A percentile compares a stretch with the other conserved stretches of the same genome.
Evolutionary conservation across 2,113 vertebrate species (phyloP).

Genomic region (Alces alces): DNA sequence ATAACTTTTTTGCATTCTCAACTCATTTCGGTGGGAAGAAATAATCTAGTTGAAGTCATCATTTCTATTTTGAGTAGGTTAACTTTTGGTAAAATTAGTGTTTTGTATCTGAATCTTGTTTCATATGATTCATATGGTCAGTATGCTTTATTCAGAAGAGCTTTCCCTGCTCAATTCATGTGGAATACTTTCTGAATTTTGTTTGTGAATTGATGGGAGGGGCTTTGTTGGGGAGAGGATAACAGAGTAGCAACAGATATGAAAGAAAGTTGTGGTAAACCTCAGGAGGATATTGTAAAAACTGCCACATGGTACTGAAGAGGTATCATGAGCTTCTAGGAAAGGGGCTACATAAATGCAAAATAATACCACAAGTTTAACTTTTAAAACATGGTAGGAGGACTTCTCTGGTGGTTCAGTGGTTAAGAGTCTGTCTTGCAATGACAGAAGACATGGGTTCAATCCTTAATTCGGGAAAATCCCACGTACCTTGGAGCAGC

Average conservation of each 20-base stretch:
- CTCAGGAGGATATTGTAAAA: not conserved
- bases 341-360: not conserved
- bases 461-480: not conserved
- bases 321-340: not conserved
- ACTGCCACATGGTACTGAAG: not conserved
- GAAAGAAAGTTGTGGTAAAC: not conserved
- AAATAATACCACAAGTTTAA: not conserved
- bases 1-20: not conserved
- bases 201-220: not conserved
- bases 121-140: not conserved
- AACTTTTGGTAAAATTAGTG: not conserved
- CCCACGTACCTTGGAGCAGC: not conserved
- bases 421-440: not conserved
- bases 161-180: not conserved
- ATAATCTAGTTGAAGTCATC: not conserved
- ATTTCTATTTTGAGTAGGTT: not conserved
- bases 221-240: not conserved
- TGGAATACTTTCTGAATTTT: not conserved
- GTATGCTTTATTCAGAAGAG: not conserved
- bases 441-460: not conserved
- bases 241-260: not conserved
- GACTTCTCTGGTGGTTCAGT: not conserved
- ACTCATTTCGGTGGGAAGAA: not conserved
- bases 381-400: not conserved
- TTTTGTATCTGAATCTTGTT: not conserved